Base-by-base conservation (phyloP, 1,140 invertebrate genomes). In the Harlomillsia oculata region DNA sequence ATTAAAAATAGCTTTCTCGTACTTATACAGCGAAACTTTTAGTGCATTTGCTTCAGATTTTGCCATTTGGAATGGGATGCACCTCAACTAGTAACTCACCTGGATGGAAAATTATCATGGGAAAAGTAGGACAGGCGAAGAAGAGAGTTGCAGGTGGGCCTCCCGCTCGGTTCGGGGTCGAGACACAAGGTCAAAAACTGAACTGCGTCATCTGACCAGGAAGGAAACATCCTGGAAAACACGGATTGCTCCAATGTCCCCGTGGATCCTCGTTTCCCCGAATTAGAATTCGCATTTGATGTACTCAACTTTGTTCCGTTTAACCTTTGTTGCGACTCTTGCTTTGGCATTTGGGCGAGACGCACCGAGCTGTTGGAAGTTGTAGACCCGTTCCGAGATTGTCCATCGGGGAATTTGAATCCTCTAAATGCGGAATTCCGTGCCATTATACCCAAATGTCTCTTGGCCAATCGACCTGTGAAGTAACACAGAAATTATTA, bases 401-500 rank as follows among this genome's bases (percentile, higher is more conserved):
- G n/a, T n/a, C n/a, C n/a, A 36, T 64, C 53, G 1, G 64, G 64
- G 25, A 56, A 62, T 44, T 65, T 56, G 30, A 65, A 65, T 14
- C 58, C 58, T 39, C 56, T 40, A 41, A 65, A 65, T n/a, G 64
- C 64, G 1, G 64, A 65, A 32, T 65, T 65, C 25, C 45, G 34
- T 14, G 60, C 54, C 64, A 65, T 65, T 23, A 65, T 65, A 34
- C 36, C 60, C 32, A 65, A 34, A 32, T 65, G 64, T n/a, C 64
- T 37, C 43, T 62, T 62, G 1, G 57, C 40, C 9, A 65, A 41
- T 25, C 64, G 45, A 6, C 64, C 64, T 65, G 29, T n/a, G 20
- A 45, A 41, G 36, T 5, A 2, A 36, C 2, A 23, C 20, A 36
- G 5, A n/a, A 34, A 36, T 20, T 20, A 14, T 20, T 41, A 14